Conservation (phyloP, 2,797 vertebrate species). For the Neostethus bicornis region DNA sequence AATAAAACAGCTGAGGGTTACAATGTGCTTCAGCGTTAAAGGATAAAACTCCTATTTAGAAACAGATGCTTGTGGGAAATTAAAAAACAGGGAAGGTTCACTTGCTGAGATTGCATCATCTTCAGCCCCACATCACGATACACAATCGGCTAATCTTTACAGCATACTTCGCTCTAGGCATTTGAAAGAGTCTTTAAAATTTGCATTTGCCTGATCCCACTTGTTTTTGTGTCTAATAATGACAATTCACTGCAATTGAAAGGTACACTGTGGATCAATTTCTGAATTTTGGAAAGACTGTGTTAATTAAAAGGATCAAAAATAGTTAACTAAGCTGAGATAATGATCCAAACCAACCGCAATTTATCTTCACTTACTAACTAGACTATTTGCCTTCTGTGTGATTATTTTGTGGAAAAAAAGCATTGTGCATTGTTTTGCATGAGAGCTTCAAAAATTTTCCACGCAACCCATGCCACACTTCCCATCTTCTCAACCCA, state of each 20-base stretch:
- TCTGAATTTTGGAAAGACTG: slow-evolving; percentile 32
- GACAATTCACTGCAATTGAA: slow-evolving; percentile 26
- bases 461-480: slow-evolving; percentile 49
- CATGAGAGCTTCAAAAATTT: slow-evolving; percentile 64
- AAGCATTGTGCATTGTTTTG: slow-evolving; percentile 45
- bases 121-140: slow-evolving; percentile 53
- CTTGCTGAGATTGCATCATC: slow-evolving; percentile 65
- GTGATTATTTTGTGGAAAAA: slow-evolving; percentile 45
- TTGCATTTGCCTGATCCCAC: slow-evolving; percentile 54
- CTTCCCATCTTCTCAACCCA: slow-evolving; percentile 68
- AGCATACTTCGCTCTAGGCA: slow-evolving; percentile 39
- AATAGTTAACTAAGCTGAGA: slow-evolving; percentile 42
- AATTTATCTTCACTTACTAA: slow-evolving; percentile 60
- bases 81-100: slow-evolving; percentile 46
- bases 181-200: slow-evolving; percentile 52
- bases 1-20: slow-evolving; percentile 73
- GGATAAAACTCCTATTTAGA: slow-evolving; percentile 70
- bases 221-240: slow-evolving; percentile 49
- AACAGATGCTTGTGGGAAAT: slow-evolving; percentile 69
- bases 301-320: slow-evolving; percentile 53
- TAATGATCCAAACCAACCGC: slow-evolving; percentile 52
- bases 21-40: slow-evolving; percentile 61
- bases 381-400: slow-evolving; percentile 39
- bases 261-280: slow-evolving; percentile 35
- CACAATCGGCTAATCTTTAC: slow-evolving; percentile 57